Percentiles rank a stretch among this genome's conserved stretches.
These are phyloP conservation scores for Battus philenor DNA, from an alignment of 1,140 invertebrate genomes.

Conservation along the genomic window DNA sequence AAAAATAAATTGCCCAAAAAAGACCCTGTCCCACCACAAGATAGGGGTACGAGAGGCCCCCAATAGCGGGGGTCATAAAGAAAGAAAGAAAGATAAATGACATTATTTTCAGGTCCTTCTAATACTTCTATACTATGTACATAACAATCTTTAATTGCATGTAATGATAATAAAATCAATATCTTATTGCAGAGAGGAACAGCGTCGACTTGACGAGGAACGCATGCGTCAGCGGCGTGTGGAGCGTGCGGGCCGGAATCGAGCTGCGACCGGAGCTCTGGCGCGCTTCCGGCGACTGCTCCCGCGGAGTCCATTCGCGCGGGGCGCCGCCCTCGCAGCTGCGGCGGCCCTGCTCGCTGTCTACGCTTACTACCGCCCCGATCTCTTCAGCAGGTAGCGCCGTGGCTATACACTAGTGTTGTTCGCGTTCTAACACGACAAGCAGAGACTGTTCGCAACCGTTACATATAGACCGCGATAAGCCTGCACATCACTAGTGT, in stretches of 20 bases:
- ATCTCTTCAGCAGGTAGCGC: conserved; percentile 64
- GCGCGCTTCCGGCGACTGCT: conserved; percentile 25
- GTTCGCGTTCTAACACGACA: conserved; percentile 47
- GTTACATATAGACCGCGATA: too few relatives aligned
- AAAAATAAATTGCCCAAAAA: too few relatives aligned
- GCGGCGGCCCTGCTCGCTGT: conserved; percentile 74
- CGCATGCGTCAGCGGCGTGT: conserved; percentile 54
- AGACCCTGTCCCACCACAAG: too few relatives aligned
- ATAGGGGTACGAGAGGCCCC: too few relatives aligned
- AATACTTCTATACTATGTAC: too few relatives aligned
- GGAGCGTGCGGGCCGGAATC: conserved; percentile 30
- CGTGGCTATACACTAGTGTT: conserved; percentile 60
- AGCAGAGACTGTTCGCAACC: too few relatives aligned
- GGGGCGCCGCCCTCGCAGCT: conserved; percentile 68
- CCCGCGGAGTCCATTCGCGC: conserved; percentile 30
- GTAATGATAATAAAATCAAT: too few relatives aligned
- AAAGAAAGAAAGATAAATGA: too few relatives aligned
- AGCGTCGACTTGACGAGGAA: conserved; percentile 71
- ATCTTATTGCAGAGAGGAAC: conserved; percentile 65
- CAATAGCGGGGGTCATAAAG: too few relatives aligned
- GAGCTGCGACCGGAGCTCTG: conserved; percentile 20
- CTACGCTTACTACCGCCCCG: conserved; percentile 73
- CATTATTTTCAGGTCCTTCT: too few relatives aligned
- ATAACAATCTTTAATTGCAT: too few relatives aligned
- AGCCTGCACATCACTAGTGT: too few relatives aligned